These are phyloP conservation scores for Upupa epops DNA, from an alignment of 2,113 vertebrate species.

Conservation along the genomic window DNA sequence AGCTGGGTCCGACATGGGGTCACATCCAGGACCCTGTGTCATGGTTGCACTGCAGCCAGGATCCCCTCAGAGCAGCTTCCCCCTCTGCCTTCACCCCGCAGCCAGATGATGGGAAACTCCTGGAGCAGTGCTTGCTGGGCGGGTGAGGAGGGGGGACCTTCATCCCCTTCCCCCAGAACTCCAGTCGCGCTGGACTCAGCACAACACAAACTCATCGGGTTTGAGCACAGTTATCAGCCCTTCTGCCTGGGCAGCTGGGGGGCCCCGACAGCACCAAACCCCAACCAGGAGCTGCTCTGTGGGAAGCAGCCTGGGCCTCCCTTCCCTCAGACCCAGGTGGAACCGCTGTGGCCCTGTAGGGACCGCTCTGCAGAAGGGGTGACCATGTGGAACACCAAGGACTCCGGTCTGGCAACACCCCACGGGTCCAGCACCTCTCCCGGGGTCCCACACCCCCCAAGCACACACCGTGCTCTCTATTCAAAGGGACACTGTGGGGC, in stretches of 20 bases:
- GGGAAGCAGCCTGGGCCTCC: background rate
- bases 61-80: accelerated
- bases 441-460: accelerated
- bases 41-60: background rate
- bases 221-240: background rate
- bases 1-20: background rate
- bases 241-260: background rate
- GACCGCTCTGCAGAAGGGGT: background rate
- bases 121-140: accelerated
- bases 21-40: accelerated
- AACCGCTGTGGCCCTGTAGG: accelerated
- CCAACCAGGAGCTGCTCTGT: background rate
- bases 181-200: background rate
- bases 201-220: accelerated
- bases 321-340: accelerated
- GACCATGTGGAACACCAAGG: accelerated
- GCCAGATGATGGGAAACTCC: accelerated
- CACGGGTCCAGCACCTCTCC: accelerated
- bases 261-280: background rate
- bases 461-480: accelerated
- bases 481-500: accelerated
- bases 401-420: accelerated
- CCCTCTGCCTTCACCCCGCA: accelerated
- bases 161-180: no score
- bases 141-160: accelerated